Conservation (phyloP, 2,888 invertebrate species). For the Lucinisca nassula region DNA sequence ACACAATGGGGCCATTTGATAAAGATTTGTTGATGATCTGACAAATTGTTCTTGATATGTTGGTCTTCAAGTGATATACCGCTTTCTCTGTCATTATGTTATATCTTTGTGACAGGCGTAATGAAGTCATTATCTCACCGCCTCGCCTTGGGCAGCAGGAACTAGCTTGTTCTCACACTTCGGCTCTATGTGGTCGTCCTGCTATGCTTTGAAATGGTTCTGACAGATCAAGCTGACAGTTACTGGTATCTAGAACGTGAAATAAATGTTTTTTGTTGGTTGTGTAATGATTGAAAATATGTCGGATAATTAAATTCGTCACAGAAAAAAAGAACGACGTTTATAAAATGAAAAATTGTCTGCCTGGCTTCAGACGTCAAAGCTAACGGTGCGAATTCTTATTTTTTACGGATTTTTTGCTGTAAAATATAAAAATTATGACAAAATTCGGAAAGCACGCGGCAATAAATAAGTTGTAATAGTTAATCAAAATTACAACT, state of each 20-base stretch:
- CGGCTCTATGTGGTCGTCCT: neutral
- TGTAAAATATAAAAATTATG: neutral
- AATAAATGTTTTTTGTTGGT: neutral
- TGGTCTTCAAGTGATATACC: neutral
- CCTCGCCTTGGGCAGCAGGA: slow-evolving; percentile 6
- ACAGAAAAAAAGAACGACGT: neutral
- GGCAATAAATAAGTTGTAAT: neutral
- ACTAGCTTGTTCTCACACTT: neutral
- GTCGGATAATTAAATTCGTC: neutral
- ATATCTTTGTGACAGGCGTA: neutral
- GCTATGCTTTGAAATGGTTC: neutral
- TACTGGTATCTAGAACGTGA: neutral
- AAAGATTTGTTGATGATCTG: neutral
- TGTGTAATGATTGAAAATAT: slow-evolving; percentile 5
- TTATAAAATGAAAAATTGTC: neutral
- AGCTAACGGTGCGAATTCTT: neutral
- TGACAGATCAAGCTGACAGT: neutral
- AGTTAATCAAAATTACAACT: neutral
- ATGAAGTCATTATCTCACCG: neutral
- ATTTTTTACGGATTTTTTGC: neutral
- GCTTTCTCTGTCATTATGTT: neutral
- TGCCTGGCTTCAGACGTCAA: neutral
- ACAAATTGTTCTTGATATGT: neutral
- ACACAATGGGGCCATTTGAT: neutral
- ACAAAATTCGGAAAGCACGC: neutral